These are phyloP conservation scores for Cryptotis parvus DNA, from an alignment of 2,113 vertebrate genomes.

Conservation along the genomic window DNA sequence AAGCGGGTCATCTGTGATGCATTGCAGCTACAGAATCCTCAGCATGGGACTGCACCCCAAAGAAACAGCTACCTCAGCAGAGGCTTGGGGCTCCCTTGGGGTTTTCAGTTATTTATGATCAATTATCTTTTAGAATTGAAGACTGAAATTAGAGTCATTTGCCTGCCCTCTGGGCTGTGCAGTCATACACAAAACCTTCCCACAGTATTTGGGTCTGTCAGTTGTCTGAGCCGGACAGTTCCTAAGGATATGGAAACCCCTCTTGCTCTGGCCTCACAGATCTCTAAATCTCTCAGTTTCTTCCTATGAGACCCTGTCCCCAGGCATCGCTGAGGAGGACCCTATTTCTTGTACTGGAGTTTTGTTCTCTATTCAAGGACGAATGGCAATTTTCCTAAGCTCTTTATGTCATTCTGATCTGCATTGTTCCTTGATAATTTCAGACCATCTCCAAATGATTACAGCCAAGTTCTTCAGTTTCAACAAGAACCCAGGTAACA, in stretches of 20 bases:
- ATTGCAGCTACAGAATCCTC: slow-evolving; percentile 74
- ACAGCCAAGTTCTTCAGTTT: background rate
- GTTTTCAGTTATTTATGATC: slow-evolving; percentile 66
- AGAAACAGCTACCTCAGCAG: slow-evolving; percentile 39
- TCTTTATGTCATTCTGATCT: too few species aligned
- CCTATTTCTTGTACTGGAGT: too few species aligned
- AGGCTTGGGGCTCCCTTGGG: slow-evolving; percentile 47
- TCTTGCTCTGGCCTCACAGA: too few species aligned
- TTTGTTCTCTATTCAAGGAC: too few species aligned
- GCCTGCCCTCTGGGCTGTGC: background rate
- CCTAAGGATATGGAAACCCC: too few species aligned
- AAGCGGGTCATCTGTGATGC: slow-evolving; percentile 63
- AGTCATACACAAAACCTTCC: too few species aligned
- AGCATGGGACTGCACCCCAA: slow-evolving; percentile 29
- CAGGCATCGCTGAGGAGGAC: fast-evolving
- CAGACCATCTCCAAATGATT: too few species aligned
- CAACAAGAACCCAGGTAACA: too few species aligned
- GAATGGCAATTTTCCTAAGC: too few species aligned
- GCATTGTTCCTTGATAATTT: background rate
- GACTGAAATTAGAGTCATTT: slow-evolving; percentile 44
- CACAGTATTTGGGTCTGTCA: too few species aligned
- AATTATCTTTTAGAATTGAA: slow-evolving; percentile 64
- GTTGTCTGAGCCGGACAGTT: too few species aligned
- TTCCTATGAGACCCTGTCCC: background rate
- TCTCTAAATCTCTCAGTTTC: background rate